Percentiles rank a stretch among this genome's conserved stretches.
These are phyloP conservation scores for Gymnosoma rotundatum DNA, from an alignment of 2,888 invertebrate species.

Conservation along the genomic window DNA sequence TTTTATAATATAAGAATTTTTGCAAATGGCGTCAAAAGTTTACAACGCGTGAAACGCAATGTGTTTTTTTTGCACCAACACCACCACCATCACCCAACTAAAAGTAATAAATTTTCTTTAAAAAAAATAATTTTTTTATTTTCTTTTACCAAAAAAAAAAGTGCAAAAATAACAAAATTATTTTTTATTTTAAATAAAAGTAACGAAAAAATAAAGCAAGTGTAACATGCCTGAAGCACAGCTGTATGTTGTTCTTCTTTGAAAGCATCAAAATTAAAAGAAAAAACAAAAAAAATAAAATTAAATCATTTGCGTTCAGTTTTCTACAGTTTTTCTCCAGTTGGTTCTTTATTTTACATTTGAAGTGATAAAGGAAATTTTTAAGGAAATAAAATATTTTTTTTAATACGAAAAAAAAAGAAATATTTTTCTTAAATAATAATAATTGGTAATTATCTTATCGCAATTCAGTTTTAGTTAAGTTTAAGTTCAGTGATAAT, in stretches of 20 bases:
- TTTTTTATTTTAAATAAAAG: conserved; percentile 49
- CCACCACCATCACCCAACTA: conserved; percentile 33
- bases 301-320: conserved; percentile 27
- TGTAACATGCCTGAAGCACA: conserved; percentile 68
- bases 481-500: too few relatives aligned
- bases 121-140: conserved; percentile 35
- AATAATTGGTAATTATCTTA: too few relatives aligned
- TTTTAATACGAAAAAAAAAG: conserved; percentile 4
- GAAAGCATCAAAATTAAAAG: background rate
- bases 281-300: background rate
- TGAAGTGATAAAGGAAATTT: conserved; percentile 48
- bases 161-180: conserved; percentile 56
- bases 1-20: conserved; percentile 32
- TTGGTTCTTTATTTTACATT: conserved; percentile 26
- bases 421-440: background rate
- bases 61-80: conserved; percentile 60
- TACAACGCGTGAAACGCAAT: conserved; percentile 73
- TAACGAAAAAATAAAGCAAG: conserved; percentile 58
- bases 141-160: conserved; percentile 26
- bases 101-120: conserved; percentile 65
- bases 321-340: conserved; percentile 16
- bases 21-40: conserved; percentile 73
- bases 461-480: too few relatives aligned
- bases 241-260: conserved; percentile 62
- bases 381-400: conserved; percentile 40